These are phyloP conservation scores for Piprites chloris DNA, from an alignment of 2,113 vertebrate genomes.

Conservation along the genomic window DNA sequence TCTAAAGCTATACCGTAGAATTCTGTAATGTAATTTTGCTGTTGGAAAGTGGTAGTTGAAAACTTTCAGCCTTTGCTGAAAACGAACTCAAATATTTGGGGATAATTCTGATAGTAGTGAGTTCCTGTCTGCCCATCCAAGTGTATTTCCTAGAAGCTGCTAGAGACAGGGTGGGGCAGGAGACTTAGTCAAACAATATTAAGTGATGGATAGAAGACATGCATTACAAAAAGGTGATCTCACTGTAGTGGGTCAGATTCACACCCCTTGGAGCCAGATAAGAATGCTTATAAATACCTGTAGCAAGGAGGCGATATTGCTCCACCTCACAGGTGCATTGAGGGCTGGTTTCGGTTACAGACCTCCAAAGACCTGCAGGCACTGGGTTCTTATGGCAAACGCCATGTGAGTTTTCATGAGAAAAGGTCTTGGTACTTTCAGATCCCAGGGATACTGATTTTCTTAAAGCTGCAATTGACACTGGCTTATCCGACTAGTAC, in stretches of 20 bases:
- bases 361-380: not conserved
- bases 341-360: not conserved
- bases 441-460: not conserved
- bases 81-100: not conserved
- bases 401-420: not conserved
- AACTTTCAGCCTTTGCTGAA: not conserved
- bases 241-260: not conserved
- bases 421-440: not conserved
- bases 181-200: not conserved
- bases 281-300: not conserved
- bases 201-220: not conserved
- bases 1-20: not conserved
- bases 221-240: not conserved
- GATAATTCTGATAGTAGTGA: not conserved
- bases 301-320: not conserved
- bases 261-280: accelerated
- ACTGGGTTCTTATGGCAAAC: not conserved
- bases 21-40: not conserved
- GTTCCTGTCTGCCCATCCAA: not conserved
- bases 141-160: not conserved
- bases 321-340: accelerated
- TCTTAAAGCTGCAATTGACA: not conserved
- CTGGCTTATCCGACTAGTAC: not conserved
- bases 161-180: not conserved
- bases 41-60: not conserved